A percentile compares a stretch with the other conserved stretches of the same genome.
These are phyloP conservation scores for Callionymus lyra DNA, from an alignment of 2,113 vertebrate species.

Conservation along the genomic window DNA sequence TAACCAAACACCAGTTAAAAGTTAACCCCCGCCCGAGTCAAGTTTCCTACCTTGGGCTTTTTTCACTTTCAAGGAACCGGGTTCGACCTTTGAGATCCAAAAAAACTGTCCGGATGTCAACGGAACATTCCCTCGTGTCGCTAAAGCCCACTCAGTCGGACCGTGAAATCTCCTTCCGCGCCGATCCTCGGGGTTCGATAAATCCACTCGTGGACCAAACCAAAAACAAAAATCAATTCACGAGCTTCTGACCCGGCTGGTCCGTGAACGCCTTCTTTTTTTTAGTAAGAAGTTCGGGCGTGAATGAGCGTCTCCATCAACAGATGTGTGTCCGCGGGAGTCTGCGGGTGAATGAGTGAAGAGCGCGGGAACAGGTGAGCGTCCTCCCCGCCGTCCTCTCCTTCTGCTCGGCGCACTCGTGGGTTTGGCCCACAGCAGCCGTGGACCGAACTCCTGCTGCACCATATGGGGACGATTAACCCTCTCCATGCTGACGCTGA, in stretches of 20 bases:
- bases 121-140: conserved; percentile 49
- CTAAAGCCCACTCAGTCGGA: conserved; percentile 21
- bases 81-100: conserved; percentile 9
- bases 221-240: not conserved
- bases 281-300: conserved; percentile 22
- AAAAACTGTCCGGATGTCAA: conserved; percentile 54
- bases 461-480: conserved; percentile 65
- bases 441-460: conserved; percentile 55
- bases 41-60: conserved; percentile 38
- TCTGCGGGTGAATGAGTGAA: conserved; percentile 18
- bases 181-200: conserved; percentile 18
- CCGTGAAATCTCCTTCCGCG: conserved; percentile 22
- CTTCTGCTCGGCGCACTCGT: conserved; percentile 57
- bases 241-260: conserved; percentile 17
- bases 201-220: conserved; percentile 36
- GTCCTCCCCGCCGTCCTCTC: conserved; percentile 48
- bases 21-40: conserved; percentile 38
- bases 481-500: conserved; percentile 40
- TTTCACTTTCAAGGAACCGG: not conserved
- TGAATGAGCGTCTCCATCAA: conserved; percentile 14
- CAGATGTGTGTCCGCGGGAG: conserved; percentile 13
- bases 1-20: conserved; percentile 44
- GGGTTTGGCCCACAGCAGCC: conserved; percentile 49
- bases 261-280: conserved; percentile 8
- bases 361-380: conserved; percentile 60